Base-by-base conservation (phyloP, 1,140 invertebrate species). In the Apis florea region DNA sequence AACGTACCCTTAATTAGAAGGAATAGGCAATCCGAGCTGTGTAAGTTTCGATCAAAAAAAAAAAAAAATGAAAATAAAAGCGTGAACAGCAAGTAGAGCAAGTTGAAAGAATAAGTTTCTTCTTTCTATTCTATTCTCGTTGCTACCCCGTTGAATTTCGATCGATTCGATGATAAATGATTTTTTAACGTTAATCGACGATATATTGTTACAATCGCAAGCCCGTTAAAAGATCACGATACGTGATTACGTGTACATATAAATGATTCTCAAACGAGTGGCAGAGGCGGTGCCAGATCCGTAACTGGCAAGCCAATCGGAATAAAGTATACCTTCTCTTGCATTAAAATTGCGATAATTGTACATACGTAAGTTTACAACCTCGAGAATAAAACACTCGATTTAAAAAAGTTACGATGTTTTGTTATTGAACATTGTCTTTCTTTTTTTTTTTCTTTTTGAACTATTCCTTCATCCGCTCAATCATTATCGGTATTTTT, bases 301-400 rank as follows among this genome's bases (percentile, higher is more conserved):
- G 84, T 61, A 77, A 86, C 31, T 31, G 64, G 81, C 19, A 40
- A 71, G 64, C 81, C 58, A 83, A 78, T 79, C 53, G n/a, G 66
- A 51, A 63, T 59, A 70, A 69, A 49, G 56, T 70, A 63, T n/a
- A 74, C 79, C 79, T 74, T 75, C 71, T n/a, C 63, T 17, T 2
- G 54, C 47, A 74, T 58, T 66, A 51, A 59, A 80, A 58, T 9
- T 9, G 9, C 24, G 17, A 6, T 49, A 63, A 77, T 69, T 49
- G 21, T 21, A 63, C 17, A 63, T 15, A 63, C 21, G 72, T 58
- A 49, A 58, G n/a, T 59, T 81, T 56, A 31, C n/a, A n/a, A n/a
- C 63, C 54, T 68, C 72, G 72, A 26, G 53, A 40, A 58, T 58
- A 24, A 40, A 31, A 17, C 47, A 58, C 13, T 47, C 24, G 47